Evolutionary conservation across 2,797 vertebrate genomes (phyloP), one percentile per base, ranked within the genome.

Genomic region (Gadopsis bispinosus): DNA sequence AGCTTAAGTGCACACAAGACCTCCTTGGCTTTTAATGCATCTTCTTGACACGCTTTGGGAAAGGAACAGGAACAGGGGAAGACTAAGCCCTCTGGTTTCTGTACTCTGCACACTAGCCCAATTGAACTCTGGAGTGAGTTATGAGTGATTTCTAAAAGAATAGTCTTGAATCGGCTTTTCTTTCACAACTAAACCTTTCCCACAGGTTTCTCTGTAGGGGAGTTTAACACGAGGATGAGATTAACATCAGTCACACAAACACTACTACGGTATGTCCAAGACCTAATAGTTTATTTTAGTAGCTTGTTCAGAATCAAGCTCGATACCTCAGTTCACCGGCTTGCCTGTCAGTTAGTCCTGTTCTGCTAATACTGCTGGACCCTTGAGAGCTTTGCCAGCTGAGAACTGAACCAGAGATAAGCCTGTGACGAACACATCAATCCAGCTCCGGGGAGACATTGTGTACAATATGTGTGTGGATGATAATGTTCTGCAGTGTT

Each of bases 11-110:
- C 54, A 56, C 50, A 63, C 69, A 69, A 56, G 75, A 78, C 43
- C 54, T 76, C 43, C 53, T 69, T 50, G 58, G 83, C 74, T 80
- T 89, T 73, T 70, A 64, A 89, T 70, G 91, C 67, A 70, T 84
- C 68, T 81, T 55, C 85, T 69, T 91, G 81, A 82, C 79, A 74
- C 69, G 67, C 63, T 80, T 67, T 71, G 73, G 71, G 72, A 14
- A 51, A 69, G 75, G 54, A 66, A 62, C 19, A 16, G 53, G 59
- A 87, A 26, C 26, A 26, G 69, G 75, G 72, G 64, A 83, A 81
- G 76, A 86, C 84, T 81, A 66, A 31, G 74, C 26, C 68, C 60
- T 72, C 59, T 69, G 92, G 82, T 91, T 92, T 92, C 65, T 68
- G 71, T 85, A 65, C 41, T 75, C 45, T 72, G 41, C 43, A 54